phyloP scores from a whole-genome alignment of 2,797 vertebrate species.

The Labeo calbasu region DNA sequence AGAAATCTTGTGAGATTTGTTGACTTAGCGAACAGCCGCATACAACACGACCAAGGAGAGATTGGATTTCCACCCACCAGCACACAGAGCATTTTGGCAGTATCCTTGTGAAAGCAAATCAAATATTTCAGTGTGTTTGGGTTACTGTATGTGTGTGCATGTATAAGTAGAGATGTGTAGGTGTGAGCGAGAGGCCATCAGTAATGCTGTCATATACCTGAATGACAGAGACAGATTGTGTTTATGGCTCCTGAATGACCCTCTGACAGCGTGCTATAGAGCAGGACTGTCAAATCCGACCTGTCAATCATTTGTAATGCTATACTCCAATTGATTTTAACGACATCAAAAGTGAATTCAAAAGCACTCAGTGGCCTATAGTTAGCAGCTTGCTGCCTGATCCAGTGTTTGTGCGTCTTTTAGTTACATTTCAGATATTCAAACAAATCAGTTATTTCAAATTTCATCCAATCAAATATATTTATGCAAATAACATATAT shows the following conservation, averaged over 20 bases:
- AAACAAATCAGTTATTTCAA: neutral
- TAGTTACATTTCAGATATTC: neutral
- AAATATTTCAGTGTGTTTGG: neutral
- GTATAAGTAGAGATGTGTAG: conserved; percentile 20
- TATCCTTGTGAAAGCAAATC: neutral
- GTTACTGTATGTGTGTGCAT: conserved; percentile 26
- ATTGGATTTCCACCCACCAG: neutral
- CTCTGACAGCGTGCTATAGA: neutral
- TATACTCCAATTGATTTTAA: neutral
- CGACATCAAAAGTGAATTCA: neutral
- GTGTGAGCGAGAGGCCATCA: conserved; percentile 9
- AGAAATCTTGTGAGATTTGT: neutral
- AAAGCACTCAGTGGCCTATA: neutral
- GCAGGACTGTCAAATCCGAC: neutral
- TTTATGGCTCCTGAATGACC: neutral
- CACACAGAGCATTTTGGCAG: neutral
- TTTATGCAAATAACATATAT: neutral
- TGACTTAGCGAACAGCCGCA: neutral
- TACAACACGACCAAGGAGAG: neutral
- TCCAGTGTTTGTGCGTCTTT: neutral
- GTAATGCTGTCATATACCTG: neutral
- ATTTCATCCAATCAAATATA: neutral
- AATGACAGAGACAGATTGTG: neutral
- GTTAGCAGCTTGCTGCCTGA: neutral
- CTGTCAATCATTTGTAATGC: neutral